Conservation (phyloP, 2,888 invertebrate species). For the Amphipoea oculea region DNA sequence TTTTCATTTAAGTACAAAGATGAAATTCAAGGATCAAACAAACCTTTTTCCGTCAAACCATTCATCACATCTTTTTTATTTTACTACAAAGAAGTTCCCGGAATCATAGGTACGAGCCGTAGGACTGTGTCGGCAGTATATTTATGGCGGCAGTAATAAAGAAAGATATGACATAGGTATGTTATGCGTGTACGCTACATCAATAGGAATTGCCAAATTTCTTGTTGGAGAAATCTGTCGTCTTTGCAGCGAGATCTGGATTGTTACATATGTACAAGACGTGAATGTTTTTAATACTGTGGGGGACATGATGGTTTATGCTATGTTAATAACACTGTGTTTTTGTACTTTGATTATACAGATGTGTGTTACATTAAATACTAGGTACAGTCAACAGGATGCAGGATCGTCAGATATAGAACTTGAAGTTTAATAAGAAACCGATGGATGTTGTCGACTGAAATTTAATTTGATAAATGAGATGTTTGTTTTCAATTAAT, state of each 20-base stretch:
- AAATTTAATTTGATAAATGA: no score
- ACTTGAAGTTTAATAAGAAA: no score
- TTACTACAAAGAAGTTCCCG: slow-evolving; percentile 9
- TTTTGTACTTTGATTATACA: no score
- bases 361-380: no score
- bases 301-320: background rate
- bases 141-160: slow-evolving; percentile 17
- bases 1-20: background rate
- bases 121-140: background rate
- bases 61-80: slow-evolving; percentile 17
- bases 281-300: slow-evolving; percentile 20
- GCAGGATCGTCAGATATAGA: no score
- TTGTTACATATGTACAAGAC: slow-evolving; percentile 1
- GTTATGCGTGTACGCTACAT: slow-evolving; percentile 12
- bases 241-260: background rate
- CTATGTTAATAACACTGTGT: background rate
- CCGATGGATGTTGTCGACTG: no score
- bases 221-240: slow-evolving; percentile 7
- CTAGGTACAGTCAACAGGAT: no score
- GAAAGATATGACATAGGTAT: slow-evolving; percentile 14
- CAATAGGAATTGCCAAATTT: slow-evolving; percentile 26
- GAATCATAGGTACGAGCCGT: background rate
- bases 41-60: slow-evolving; percentile 1
- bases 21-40: background rate
- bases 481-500: no score